Base-by-base conservation (phyloP, 2,888 invertebrate species). In the Adineta ricciae region DNA sequence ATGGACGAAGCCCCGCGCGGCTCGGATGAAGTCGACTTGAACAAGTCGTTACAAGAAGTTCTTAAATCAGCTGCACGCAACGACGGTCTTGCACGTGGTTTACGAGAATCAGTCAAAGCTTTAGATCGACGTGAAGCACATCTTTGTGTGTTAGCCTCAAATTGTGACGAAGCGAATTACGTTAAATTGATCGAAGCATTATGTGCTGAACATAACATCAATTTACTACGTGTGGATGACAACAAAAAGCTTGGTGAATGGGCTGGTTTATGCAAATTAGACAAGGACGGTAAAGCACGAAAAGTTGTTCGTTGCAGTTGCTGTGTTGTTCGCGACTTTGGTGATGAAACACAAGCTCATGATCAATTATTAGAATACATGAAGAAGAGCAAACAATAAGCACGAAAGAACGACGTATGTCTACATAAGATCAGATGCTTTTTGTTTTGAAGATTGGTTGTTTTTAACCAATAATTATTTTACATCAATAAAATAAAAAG, bases 181-280 rank as follows among this genome's bases (percentile, higher is more conserved):
- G 96, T 96, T 90, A 97, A 97, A 91, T 92, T 99, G 84, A 96
- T 99, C 49, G 95, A 96, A 90, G 98, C 97, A 73, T 93, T 99
- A 86, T 99, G 99, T 92, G 95, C 96, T 87, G 97, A 98, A 92
- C 99, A 99, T 92, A 94, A 95, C 91, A 99, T 99, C 90, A 96
- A 97, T 86, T 93, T 99, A 87, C 86, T 88, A 27, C 87, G 91
- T 91, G 91, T 99, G 83, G 97, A 98, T 91, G 96, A 97, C 92
- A 98, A 97, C 92, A 98, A 98, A 92, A 97, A 97, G 91, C 93
- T 99, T 86, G 99, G 99, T 83, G 99, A 99, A 93, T 98, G 98
- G 97, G 95, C 97, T 83, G 99, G 99, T 88, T 93, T 99, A 86
- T 99, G 99, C 92, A 99, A 99, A 92, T 96, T 98, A 89, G 99